Evolutionary conservation across 2,888 invertebrate genomes (phyloP).

Genomic region (Callyntrura guangdongensis): DNA sequence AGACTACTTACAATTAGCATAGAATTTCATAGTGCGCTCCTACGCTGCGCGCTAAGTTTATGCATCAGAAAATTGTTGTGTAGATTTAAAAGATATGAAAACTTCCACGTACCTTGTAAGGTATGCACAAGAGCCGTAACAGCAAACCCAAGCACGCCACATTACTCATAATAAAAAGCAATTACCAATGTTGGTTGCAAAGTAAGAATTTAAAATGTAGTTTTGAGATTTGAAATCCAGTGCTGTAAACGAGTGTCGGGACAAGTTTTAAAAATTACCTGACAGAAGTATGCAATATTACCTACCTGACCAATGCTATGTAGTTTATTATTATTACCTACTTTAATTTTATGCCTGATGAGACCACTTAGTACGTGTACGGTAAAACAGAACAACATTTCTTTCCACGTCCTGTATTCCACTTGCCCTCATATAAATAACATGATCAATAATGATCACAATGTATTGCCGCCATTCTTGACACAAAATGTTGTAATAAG

Average conservation of each 20-base stretch:
- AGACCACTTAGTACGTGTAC: constrained; percentile 3
- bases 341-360: constrained; percentile 28
- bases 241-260: constrained; percentile 17
- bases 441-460: constrained; percentile 10
- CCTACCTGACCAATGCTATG: background rate
- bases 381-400: constrained; percentile 1
- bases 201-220: constrained; percentile 12
- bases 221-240: constrained; percentile 28
- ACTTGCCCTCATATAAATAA: constrained; percentile 9
- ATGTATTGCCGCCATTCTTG: constrained; percentile 17
- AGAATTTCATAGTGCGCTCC: no score
- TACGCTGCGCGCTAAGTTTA: no score
- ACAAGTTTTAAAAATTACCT: constrained; percentile 35
- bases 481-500: background rate
- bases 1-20: no score
- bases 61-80: no score
- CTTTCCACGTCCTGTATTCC: background rate
- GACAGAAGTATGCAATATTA: background rate
- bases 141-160: background rate
- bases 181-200: constrained; percentile 31
- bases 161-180: constrained; percentile 38
- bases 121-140: constrained; percentile 1
- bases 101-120: background rate
- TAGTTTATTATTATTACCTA: constrained; percentile 28
- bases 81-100: no score